A percentile compares a stretch with the other conserved stretches of the same genome.
Evolutionary conservation across 2,797 vertebrate species (phyloP).

Genomic region (Varecia variegata): DNA sequence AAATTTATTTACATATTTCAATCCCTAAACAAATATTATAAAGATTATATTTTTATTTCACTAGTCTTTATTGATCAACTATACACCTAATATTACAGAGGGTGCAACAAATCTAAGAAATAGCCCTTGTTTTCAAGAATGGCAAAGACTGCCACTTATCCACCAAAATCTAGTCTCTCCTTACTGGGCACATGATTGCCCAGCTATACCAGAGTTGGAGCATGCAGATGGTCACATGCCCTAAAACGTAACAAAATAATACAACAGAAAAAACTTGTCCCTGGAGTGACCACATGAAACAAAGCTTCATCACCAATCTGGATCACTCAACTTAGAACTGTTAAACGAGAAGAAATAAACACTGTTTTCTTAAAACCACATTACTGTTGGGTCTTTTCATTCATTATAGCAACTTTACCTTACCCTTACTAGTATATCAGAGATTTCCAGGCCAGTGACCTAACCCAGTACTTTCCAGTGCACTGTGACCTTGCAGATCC

Average conservation of each 20-base stretch:
- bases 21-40: not conserved
- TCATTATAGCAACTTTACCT: not conserved
- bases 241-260: constrained; percentile 46
- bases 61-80: not conserved
- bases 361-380: constrained; percentile 9
- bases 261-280: not conserved
- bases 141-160: not conserved
- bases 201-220: not conserved
- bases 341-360: constrained; percentile 19
- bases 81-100: not conserved
- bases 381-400: not conserved
- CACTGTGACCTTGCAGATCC: not conserved
- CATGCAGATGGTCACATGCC: not conserved
- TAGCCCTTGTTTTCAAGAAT: not conserved
- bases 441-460: not conserved
- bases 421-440: not conserved
- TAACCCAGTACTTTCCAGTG: not conserved
- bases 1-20: constrained; percentile 21
- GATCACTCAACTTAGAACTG: not conserved
- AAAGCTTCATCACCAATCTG: not conserved
- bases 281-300: not conserved
- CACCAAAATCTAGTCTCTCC: not conserved
- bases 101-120: not conserved
- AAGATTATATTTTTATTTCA: not conserved
- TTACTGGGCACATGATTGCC: not conserved